Percentiles rank a stretch among this genome's conserved stretches.
These are phyloP conservation scores for Spialia ferax DNA, from an alignment of 2,888 invertebrate species.

Conservation along the genomic window DNA sequence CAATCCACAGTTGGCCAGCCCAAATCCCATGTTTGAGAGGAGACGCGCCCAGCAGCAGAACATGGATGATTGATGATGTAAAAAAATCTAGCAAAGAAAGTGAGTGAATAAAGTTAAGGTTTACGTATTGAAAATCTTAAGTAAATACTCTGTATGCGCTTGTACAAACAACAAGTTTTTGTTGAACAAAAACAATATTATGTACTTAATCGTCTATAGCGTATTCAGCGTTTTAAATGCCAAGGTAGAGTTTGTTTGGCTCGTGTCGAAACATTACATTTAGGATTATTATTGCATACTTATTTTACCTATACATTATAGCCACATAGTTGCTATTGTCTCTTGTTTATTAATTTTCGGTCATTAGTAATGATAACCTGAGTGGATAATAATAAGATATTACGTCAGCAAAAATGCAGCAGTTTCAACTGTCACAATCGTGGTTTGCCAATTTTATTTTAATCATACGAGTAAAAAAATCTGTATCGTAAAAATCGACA, in stretches of 20 bases:
- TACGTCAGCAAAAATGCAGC: neutral
- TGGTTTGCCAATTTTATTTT: too few relatives aligned
- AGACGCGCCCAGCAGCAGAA: too few relatives aligned
- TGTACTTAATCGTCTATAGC: slow-evolving; percentile 15
- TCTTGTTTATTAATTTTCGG: neutral
- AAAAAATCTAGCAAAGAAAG: neutral
- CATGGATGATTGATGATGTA: too few relatives aligned
- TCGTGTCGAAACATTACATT: slow-evolving; percentile 37
- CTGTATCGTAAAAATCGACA: too few relatives aligned
- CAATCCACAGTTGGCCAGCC: too few relatives aligned
- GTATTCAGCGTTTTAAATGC: slow-evolving; percentile 32
- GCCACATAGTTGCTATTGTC: neutral
- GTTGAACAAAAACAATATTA: slow-evolving; percentile 9
- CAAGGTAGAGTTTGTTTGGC: slow-evolving; percentile 39
- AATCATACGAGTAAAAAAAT: too few relatives aligned
- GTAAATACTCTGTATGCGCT: neutral
- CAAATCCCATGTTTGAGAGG: too few relatives aligned
- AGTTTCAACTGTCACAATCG: neutral
- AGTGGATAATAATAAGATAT: neutral
- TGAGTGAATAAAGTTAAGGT: neutral
- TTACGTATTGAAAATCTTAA: neutral
- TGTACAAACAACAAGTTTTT: neutral
- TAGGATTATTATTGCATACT: slow-evolving; percentile 29
- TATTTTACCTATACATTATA: neutral
- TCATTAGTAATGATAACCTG: neutral